Base-by-base conservation (phyloP, 1,140 invertebrate species). In the Apolygus lucorum region DNA sequence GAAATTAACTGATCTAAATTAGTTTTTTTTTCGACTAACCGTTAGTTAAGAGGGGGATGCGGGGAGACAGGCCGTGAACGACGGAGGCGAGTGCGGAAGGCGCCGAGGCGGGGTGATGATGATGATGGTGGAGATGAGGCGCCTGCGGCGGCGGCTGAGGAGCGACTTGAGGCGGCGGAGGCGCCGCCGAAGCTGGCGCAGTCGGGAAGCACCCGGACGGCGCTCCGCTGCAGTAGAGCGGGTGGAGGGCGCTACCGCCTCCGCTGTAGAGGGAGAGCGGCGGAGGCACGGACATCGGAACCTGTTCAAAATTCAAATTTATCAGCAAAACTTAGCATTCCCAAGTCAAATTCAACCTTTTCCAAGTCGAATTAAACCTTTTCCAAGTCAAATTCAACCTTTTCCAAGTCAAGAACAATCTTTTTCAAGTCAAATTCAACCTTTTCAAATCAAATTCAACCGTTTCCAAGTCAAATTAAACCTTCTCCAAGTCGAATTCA, bases 281-380 rank as follows among this genome's bases (percentile, higher is more conserved):
- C 68, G 87, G 80, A 54, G 84, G 84, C 21, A 86, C 84, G 52
- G 85, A 85, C 67, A 87, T 83, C 81, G 83, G 76, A 8, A 75
- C 74, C 71, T 75, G 67, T 28, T 71, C n/a, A n/a, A n/a, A n/a
- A n/a, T n/a, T n/a, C n/a, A n/a, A n/a, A n/a, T n/a, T n/a, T n/a
- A n/a, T n/a, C n/a, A n/a, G n/a, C n/a, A n/a, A n/a, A n/a, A n/a
- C n/a, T n/a, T n/a, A n/a, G 52, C 34, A 74, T n/a, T n/a, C n/a
- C n/a, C 68, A 71, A 72, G 72, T 28, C 72, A 71, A 77, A 77
- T n/a, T 78, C 76, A 13, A n/a, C n/a, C n/a, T n/a, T n/a, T n/a
- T n/a, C n/a, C n/a, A n/a, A n/a, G n/a, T n/a, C n/a, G n/a, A n/a
- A n/a, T n/a, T n/a, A n/a, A n/a, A n/a, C n/a, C n/a, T n/a, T n/a